Evolutionary conservation across 2,888 invertebrate genomes (phyloP).

Genomic region (Perizoma flavofasciatum): DNA sequence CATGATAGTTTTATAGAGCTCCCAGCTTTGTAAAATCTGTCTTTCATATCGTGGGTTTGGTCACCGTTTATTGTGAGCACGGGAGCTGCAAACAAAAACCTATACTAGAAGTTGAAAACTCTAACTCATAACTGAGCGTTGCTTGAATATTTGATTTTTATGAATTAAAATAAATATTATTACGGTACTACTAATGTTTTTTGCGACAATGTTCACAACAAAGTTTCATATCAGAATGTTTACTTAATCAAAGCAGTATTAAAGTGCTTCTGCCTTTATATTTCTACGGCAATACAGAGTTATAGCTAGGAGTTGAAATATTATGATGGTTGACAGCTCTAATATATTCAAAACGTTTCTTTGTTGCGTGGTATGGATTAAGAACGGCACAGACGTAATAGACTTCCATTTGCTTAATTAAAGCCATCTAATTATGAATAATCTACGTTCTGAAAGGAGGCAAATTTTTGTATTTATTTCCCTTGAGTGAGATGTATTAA

Average conservation of each 20-base stretch:
- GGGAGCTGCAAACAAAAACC: slow-evolving; percentile 83
- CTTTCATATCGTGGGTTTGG: slow-evolving; percentile 87
- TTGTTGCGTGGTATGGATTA: slow-evolving; percentile 24
- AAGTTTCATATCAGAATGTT: not conserved
- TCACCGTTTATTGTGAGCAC: slow-evolving; percentile 89
- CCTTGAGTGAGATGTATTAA: slow-evolving; percentile 28
- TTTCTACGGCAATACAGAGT: slow-evolving; percentile 5
- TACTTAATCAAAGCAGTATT: slow-evolving; percentile 4
- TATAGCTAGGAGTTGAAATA: slow-evolving; percentile 18
- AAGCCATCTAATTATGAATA: slow-evolving; percentile 40
- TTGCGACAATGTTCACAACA: not conserved
- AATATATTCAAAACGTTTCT: slow-evolving; percentile 21
- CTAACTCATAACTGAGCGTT: too few species aligned
- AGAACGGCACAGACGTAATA: slow-evolving; percentile 27
- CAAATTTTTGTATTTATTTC: slow-evolving; percentile 33
- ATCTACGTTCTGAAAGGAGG: slow-evolving; percentile 34
- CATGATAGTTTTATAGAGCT: slow-evolving; percentile 89
- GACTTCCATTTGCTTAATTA: slow-evolving; percentile 40
- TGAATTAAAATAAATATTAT: too few species aligned
- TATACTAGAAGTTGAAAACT: not conserved
- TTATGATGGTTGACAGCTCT: slow-evolving; percentile 15
- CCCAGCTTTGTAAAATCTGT: slow-evolving; percentile 89
- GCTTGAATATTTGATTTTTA: too few species aligned
- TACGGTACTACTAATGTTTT: too few species aligned
- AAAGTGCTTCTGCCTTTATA: slow-evolving; percentile 6